Evolutionary conservation across 2,113 vertebrate species (phyloP).

Genomic region (Dendrocopos noguchii): DNA sequence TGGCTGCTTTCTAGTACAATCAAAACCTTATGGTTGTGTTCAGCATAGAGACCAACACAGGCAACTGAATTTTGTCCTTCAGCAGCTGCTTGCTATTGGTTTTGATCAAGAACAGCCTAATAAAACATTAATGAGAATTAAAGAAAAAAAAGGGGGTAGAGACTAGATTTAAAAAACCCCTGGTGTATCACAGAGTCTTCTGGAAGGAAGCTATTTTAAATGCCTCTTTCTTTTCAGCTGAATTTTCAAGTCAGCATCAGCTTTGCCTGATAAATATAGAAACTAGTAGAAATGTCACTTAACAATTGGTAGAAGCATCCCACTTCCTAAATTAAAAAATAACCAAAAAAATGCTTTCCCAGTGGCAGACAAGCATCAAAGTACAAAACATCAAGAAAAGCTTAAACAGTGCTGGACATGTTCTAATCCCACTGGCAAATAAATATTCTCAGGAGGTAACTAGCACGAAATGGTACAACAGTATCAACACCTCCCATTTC

Average conservation of each 20-base stretch:
- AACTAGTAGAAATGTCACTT: not conserved
- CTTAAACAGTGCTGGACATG: not conserved
- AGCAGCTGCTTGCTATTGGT: not conserved
- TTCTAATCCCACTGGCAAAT: not conserved
- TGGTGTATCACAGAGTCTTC: not conserved
- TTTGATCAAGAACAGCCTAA: not conserved
- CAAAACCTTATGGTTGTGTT: constrained; percentile 45
- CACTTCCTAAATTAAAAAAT: not conserved
- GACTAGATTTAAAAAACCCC: not conserved
- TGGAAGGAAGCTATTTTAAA: constrained; percentile 4
- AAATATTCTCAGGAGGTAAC: not conserved
- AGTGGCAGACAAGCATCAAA: not conserved
- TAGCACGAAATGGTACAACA: not conserved
- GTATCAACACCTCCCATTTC: not conserved
- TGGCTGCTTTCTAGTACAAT: constrained; percentile 37
- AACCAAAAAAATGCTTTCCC: not conserved
- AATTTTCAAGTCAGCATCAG: not conserved
- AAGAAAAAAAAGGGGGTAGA: not conserved
- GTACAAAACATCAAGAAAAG: not conserved
- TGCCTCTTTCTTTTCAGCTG: not conserved
- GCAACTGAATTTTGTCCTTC: constrained; percentile 7
- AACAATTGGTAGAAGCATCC: not conserved
- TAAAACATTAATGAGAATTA: not conserved
- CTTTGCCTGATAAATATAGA: not conserved
- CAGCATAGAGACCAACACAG: not conserved